Conservation (phyloP, 2,797 vertebrate species). For the Cottoperca gobio region DNA sequence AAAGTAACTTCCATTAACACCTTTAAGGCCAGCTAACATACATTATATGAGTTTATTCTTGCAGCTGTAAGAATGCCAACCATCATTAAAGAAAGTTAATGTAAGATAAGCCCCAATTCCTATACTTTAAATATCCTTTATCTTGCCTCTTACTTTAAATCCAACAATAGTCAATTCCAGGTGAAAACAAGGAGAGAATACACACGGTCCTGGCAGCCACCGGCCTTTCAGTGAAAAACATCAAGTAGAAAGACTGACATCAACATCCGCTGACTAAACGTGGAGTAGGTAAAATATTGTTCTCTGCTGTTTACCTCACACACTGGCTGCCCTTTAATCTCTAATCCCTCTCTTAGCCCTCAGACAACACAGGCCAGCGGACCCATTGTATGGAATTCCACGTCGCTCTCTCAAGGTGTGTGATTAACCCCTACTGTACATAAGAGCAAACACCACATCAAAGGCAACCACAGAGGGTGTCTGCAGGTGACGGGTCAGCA, state of each 20-base stretch:
- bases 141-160: constrained; percentile 16
- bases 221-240: constrained; percentile 53
- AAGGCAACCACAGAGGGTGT: constrained; percentile 70
- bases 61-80: not conserved
- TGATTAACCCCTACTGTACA: constrained; percentile 86
- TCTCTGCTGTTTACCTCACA: constrained; percentile 78
- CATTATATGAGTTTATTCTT: not conserved
- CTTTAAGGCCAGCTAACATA: not conserved
- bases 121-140: not conserved
- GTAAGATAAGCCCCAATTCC: not conserved
- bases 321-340: constrained; percentile 80
- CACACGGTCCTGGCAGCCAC: constrained; percentile 30
- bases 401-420: constrained; percentile 73
- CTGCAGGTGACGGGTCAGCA: constrained; percentile 81
- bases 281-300: constrained; percentile 79
- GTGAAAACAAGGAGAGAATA: constrained; percentile 36
- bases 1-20: not conserved
- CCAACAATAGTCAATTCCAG: constrained; percentile 5
- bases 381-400: constrained; percentile 81
- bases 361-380: constrained; percentile 76
- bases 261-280: constrained; percentile 75
- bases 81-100: not conserved
- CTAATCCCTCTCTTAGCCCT: constrained; percentile 81
- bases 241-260: constrained; percentile 65
- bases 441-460: constrained; percentile 79